These are phyloP conservation scores for Acipenser ruthenus DNA, from an alignment of 2,797 vertebrate genomes.

Conservation along the genomic window DNA sequence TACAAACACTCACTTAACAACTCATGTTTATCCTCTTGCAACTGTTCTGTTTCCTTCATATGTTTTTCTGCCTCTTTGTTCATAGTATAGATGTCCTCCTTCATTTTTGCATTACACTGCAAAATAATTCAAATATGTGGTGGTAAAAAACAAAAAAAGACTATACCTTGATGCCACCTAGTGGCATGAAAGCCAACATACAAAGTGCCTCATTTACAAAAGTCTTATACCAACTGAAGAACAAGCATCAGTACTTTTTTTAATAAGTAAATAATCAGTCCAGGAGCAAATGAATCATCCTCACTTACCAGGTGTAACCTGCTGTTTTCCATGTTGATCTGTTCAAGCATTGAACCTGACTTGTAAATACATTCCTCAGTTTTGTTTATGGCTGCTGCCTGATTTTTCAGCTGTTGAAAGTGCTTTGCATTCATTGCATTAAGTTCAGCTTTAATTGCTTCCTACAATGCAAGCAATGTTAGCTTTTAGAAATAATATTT, in stretches of 20 bases:
- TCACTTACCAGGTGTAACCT: constrained; percentile 45
- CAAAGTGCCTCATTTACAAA: too few relatives aligned
- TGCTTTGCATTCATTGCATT: background rate
- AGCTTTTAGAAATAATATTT: background rate
- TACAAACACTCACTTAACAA: constrained; percentile 23
- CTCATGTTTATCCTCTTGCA: constrained; percentile 11
- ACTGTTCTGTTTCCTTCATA: constrained; percentile 13
- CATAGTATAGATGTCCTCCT: constrained; percentile 27
- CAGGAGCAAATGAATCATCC: constrained; percentile 10
- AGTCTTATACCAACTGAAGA: too few relatives aligned
- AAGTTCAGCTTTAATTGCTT: constrained; percentile 18
- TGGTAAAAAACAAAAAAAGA: constrained; percentile 7
- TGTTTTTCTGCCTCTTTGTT: constrained; percentile 23
- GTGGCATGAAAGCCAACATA: too few relatives aligned
- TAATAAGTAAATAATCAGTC: background rate
- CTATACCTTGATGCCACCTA: background rate
- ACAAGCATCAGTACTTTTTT: background rate
- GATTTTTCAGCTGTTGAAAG: constrained; percentile 12
- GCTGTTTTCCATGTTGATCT: constrained; percentile 41
- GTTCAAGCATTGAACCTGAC: constrained; percentile 34
- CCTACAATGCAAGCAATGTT: constrained; percentile 25
- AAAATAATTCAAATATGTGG: background rate
- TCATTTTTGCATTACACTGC: constrained; percentile 24
- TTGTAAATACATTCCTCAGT: constrained; percentile 44
- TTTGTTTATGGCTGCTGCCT: constrained; percentile 32